These are phyloP conservation scores for Esox masquinongy DNA, from an alignment of 2,797 vertebrate species.

Conservation along the genomic window DNA sequence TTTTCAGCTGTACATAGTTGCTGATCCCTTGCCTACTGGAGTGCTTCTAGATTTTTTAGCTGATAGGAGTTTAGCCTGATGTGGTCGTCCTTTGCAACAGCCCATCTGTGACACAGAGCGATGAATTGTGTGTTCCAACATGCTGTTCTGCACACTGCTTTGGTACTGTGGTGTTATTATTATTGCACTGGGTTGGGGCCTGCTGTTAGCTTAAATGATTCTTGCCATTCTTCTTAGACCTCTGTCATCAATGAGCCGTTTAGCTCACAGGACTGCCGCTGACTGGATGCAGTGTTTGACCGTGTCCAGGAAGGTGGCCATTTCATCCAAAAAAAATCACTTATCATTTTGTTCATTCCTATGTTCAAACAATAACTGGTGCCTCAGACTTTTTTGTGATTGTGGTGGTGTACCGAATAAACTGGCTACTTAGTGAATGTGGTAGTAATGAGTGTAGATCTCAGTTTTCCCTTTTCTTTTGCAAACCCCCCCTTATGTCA, in stretches of 20 bases:
- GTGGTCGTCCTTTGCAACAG: background rate
- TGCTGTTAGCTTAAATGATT: too few species aligned
- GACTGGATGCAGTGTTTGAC: too few species aligned
- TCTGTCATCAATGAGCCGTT: too few species aligned
- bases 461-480: conserved; percentile 42
- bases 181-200: conserved; percentile 10
- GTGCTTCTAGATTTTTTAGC: background rate
- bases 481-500: conserved; percentile 47
- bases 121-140: background rate
- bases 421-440: conserved; percentile 13
- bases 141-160: background rate
- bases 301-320: too few species aligned
- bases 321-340: too few species aligned
- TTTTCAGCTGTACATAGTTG: background rate
- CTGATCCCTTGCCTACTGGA: background rate
- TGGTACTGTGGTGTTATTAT: conserved; percentile 19
- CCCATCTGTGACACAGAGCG: background rate
- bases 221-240: too few species aligned
- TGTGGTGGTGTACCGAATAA: too few species aligned
- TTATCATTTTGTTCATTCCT: too few species aligned
- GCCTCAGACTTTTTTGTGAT: too few species aligned
- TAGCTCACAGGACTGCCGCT: too few species aligned
- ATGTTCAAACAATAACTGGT: too few species aligned
- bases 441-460: conserved; percentile 51
- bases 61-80: background rate